A percentile compares a stretch with the other conserved stretches of the same genome.
These are phyloP conservation scores for Pseudococcus longispinus DNA, from an alignment of 2,888 invertebrate species.

Conservation along the genomic window DNA sequence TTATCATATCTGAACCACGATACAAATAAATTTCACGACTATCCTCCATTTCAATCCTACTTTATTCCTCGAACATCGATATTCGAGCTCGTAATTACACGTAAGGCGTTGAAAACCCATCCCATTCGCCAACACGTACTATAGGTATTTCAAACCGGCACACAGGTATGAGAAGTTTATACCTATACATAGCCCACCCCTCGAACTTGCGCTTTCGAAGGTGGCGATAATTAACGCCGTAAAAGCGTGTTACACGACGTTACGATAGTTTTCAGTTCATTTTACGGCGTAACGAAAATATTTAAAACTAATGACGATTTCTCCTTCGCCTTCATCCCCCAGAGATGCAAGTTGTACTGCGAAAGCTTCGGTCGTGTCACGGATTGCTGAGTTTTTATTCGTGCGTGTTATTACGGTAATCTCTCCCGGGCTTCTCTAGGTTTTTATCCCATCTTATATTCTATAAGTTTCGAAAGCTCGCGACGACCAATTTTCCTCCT, in stretches of 20 bases:
- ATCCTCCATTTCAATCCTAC: no score
- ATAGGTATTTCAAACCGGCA: no score
- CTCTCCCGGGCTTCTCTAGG: slow-evolving; percentile 37
- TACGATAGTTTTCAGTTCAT: slow-evolving; percentile 41
- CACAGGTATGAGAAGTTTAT: no score
- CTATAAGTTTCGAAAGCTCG: slow-evolving; percentile 1
- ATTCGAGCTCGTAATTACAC: no score
- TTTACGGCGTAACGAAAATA: slow-evolving; percentile 16
- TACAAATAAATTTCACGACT: no score
- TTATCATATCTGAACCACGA: no score
- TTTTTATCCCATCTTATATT: slow-evolving; percentile 6
- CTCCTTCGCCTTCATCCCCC: not conserved
- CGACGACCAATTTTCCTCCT: not conserved
- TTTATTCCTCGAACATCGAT: no score
- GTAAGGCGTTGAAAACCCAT: no score
- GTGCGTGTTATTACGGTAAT: slow-evolving; percentile 53
- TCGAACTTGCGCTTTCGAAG: not conserved
- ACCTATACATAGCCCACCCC: no score
- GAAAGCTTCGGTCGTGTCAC: slow-evolving; percentile 29
- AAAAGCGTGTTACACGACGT: slow-evolving; percentile 13
- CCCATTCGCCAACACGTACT: no score
- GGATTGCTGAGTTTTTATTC: slow-evolving; percentile 55
- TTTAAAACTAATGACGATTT: slow-evolving; percentile 18
- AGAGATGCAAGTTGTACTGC: not conserved
- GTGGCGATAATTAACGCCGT: slow-evolving; percentile 1